Evolutionary conservation across 2,888 invertebrate genomes (phyloP), one percentile per base, ranked within the genome.

Genomic region (Leucozona laternaria): DNA sequence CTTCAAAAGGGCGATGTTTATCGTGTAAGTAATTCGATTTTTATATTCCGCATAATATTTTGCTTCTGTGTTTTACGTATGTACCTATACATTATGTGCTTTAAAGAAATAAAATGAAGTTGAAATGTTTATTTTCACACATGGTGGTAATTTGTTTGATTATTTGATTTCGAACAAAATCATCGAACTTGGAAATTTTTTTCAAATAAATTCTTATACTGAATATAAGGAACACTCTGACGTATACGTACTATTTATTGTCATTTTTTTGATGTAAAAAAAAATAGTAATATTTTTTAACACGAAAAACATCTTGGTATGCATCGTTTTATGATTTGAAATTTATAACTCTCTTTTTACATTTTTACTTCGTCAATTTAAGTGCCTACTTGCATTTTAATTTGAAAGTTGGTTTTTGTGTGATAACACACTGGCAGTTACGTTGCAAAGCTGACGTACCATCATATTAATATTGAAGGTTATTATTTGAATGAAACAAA

Each of bases 81-180:
- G 20, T n/a, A n/a, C n/a, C n/a, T n/a, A n/a, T n/a, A n/a, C n/a
- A n/a, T n/a, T n/a, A n/a, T 57, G 28, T 55, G 50, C 2, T 40
- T 57, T n/a, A 28, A 22, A 43, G 17, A 60, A 40, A 58, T 8
- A 58, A 22, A 58, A 37, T 37, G 3, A 73, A 71, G 64, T 72
- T 82, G 17, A 78, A 70, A 73, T 78, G 55, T 66, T 82, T 79
- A 78, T 48, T 62, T 70, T 20, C 48, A 57, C 62, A 79, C 57
- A 68, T 64, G 25, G 66, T 34, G 43, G 28, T 13, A 28, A 64
- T 28, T 64, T 45, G 13, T 17, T 31, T 31, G 11, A 50, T 50
- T 48, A 50, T 48, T 66, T 48, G 48, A 66, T 66, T 66, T 34
- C 1, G 17, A 45, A 5, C 4, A 31, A 31, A 48, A 48, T 66